Evolutionary conservation across 92 coral and sea anemone genomes (phyloP).

Genomic region (Actinostola sp.): DNA sequence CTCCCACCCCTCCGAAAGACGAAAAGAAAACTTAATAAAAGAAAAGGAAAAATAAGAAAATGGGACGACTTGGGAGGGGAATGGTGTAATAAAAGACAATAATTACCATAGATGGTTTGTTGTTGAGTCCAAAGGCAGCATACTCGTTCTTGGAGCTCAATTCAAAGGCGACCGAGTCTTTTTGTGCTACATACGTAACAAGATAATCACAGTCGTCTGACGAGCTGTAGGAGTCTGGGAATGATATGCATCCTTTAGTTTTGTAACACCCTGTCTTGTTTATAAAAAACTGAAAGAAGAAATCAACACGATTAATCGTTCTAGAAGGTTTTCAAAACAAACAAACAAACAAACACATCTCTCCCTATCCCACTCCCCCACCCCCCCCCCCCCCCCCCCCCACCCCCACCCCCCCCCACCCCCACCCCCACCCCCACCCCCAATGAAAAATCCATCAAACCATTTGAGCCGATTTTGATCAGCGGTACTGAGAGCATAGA

Average conservation of each 20-base stretch:
- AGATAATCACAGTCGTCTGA: conserved; percentile 57
- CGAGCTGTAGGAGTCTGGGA: conserved; percentile 36
- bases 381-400: too few relatives aligned
- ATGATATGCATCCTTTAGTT: conserved; percentile 41
- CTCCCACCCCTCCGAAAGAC: too few relatives aligned
- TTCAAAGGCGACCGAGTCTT: conserved; percentile 53
- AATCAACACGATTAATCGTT: not conserved
- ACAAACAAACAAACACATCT: too few relatives aligned
- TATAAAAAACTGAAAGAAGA: conserved; percentile 8
- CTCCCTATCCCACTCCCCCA: too few relatives aligned
- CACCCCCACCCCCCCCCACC: too few relatives aligned
- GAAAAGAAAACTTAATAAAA: too few relatives aligned
- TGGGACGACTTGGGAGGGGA: not conserved
- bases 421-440: too few relatives aligned
- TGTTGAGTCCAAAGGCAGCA: conserved; percentile 68
- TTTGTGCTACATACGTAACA: conserved; percentile 39
- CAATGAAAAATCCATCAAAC: too few relatives aligned
- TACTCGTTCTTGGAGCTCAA: conserved; percentile 62
- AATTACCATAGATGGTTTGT: conserved; percentile 49
- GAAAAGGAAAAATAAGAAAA: not conserved
- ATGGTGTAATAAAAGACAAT: not conserved
- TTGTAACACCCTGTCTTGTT: conserved; percentile 35
- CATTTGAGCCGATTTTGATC: too few relatives aligned
- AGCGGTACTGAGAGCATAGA: too few relatives aligned
- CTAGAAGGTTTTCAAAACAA: too few relatives aligned